Conservation (phyloP, 2,797 vertebrate species). For the Oreochromis mossambicus region DNA sequence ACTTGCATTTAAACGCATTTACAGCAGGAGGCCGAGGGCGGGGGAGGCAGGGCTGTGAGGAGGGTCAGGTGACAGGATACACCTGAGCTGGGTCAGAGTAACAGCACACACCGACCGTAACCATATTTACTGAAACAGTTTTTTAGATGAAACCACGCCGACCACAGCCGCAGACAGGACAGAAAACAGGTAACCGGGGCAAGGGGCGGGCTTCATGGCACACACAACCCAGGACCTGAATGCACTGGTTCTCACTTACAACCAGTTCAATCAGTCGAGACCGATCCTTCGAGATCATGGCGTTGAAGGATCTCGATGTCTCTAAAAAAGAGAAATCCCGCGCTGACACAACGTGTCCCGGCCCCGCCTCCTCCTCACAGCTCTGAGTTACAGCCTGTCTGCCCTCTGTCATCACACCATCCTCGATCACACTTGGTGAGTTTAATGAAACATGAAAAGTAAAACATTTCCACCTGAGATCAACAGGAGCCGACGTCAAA, state of each 20-base stretch:
- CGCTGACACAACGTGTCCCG: not conserved
- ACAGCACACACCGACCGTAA: not conserved
- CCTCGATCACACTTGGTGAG: not conserved
- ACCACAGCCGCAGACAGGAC: not conserved
- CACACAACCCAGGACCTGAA: not conserved
- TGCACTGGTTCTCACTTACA: not conserved
- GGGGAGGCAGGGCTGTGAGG: not conserved
- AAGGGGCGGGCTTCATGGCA: not conserved
- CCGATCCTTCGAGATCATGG: not conserved
- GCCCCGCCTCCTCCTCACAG: not conserved
- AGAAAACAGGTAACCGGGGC: not conserved
- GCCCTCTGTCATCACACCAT: not conserved
- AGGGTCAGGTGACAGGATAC: not conserved
- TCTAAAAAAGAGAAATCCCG: not conserved
- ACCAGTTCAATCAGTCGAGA: not conserved
- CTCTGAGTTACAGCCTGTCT: not conserved
- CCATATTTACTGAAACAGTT: not conserved
- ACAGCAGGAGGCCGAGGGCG: accelerated
- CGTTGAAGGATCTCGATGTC: not conserved
- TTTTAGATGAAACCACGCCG: not conserved
- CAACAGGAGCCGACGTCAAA: not conserved
- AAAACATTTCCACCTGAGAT: not conserved
- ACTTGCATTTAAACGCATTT: not conserved
- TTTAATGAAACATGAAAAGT: not conserved
- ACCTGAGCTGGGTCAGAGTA: not conserved